phyloP scores from a whole-genome alignment of 2,113 vertebrate species.

The Dolichotis patagonum region DNA sequence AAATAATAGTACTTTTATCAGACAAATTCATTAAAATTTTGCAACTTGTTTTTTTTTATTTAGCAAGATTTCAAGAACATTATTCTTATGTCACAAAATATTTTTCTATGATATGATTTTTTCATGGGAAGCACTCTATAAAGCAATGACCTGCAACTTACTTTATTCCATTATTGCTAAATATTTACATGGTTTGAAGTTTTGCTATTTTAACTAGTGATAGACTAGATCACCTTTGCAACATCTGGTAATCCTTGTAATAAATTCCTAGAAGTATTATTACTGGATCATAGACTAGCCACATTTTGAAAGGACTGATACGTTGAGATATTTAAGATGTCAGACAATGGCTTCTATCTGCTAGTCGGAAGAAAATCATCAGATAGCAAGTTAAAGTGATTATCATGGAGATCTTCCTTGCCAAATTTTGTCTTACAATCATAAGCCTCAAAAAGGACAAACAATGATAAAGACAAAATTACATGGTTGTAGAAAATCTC shows the following conservation, averaged over 20 bases:
- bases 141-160: conserved; percentile 34
- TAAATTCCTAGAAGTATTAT: conserved; percentile 24
- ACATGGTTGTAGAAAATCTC: neutral
- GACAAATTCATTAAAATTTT: neutral
- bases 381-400: neutral
- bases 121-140: neutral
- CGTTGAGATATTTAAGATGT: neutral
- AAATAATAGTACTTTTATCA: conserved; percentile 37
- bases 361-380: neutral
- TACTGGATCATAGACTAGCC: neutral
- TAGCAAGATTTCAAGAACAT: conserved; percentile 21
- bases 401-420: neutral
- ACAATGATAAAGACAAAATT: neutral
- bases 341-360: neutral
- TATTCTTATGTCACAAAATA: conserved; percentile 38
- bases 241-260: neutral
- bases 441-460: neutral
- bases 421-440: neutral
- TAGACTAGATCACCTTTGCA: neutral
- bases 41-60: neutral
- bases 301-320: neutral
- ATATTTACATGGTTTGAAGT: conserved; percentile 26
- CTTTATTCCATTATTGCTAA: neutral
- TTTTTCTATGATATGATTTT: neutral
- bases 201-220: conserved; percentile 16